Base-by-base conservation (phyloP, 2,113 vertebrate species). In the Neolamprologus devosi region DNA sequence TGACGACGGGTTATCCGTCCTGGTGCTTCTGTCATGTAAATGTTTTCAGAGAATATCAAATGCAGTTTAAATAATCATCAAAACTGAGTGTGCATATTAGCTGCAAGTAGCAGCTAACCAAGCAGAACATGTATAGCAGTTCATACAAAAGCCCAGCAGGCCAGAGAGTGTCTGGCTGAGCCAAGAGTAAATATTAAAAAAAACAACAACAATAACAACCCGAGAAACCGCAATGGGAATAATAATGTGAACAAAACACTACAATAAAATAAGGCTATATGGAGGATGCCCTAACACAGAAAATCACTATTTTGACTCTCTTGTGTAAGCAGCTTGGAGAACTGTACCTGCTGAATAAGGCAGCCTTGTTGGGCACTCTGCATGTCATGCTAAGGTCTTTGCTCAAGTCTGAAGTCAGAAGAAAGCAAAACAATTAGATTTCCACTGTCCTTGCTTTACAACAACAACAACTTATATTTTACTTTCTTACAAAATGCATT, bases 281-380 rank as follows among this genome's bases (percentile, higher is more conserved):
- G 45, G 17, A 84, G 19, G 70, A 51, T 6, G 14, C 28, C 42
- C 19, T 47, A n/a, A 35, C n/a, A 63, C 4, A 12, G 57, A 80
- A 84, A 85, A 87, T 49, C 11, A 42, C 58, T 82, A 17, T 54
- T 68, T 57, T 30, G 28, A 49, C 54, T 86, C 60, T 86, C 68
- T 51, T 80, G 26, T n/a, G 19, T 85, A 23, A 91, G 81, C 51
- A 68, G 28, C 40, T 23, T 3, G 33, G 13, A 60, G 8, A 58
- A 81, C 73, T 90, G 82, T 86, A 96, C 95, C 94, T 96, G 87
- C 94, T 96, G 88, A 83, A 10, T 83, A 63, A 91, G 78, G 90
- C 70, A 26, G 83, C 92, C 84, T 83, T 26, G 12, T 82, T 92
- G 82, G 87, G 86, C 80, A 88, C 87, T 94, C 89, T 49, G 78